phyloP scores from a whole-genome alignment of 2,888 invertebrate genomes.

The Dyspetes luteomarginatus region DNA sequence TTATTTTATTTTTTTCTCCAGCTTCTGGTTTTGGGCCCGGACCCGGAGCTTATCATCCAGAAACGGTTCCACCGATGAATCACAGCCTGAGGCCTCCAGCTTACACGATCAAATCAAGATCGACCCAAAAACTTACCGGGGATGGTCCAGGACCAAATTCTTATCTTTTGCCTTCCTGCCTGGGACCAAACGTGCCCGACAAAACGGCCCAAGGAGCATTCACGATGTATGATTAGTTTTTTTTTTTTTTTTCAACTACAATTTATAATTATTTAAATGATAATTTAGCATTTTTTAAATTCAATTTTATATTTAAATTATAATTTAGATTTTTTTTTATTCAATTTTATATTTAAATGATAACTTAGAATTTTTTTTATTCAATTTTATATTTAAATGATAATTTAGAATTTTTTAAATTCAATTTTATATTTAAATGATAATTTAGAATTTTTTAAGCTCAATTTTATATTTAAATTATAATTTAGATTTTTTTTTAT shows the following conservation, averaged over 20 bases:
- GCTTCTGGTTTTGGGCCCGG: constrained; percentile 84
- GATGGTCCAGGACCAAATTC: constrained; percentile 86
- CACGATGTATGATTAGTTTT: constrained; percentile 82
- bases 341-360: too few relatives aligned
- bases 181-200: constrained; percentile 85
- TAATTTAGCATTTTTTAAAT: too few relatives aligned
- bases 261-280: too few relatives aligned
- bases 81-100: constrained; percentile 85
- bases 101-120: constrained; percentile 85
- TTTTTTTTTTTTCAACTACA: constrained; percentile 1
- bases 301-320: too few relatives aligned
- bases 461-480: too few relatives aligned
- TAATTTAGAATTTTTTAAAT: too few relatives aligned
- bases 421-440: too few relatives aligned
- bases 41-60: constrained; percentile 87
- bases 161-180: constrained; percentile 84
- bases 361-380: too few relatives aligned
- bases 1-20: constrained; percentile 61
- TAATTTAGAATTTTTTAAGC: too few relatives aligned
- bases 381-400: too few relatives aligned
- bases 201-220: constrained; percentile 84
- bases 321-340: too few relatives aligned
- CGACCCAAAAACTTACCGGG: constrained; percentile 75
- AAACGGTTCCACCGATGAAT: constrained; percentile 85
- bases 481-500: too few relatives aligned